Conservation (phyloP, 2,888 invertebrate species). For the Phaonia tiefii region DNA sequence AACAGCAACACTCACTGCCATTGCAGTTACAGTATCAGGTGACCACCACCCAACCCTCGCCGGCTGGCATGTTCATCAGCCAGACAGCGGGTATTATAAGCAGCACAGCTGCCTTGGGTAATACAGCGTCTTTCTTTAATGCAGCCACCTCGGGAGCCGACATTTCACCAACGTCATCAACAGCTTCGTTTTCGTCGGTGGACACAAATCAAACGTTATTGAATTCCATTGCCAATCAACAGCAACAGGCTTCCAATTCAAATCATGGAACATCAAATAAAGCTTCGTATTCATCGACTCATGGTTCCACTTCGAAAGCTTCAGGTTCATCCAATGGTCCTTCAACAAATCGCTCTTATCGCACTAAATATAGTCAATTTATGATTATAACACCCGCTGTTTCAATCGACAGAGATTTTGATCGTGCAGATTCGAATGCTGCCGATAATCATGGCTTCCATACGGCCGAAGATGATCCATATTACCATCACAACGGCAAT, state of each 20-base stretch:
- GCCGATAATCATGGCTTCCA: conserved; percentile 64
- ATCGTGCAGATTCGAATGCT: conserved; percentile 68
- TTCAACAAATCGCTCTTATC: conserved; percentile 72
- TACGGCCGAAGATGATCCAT: conserved; percentile 68
- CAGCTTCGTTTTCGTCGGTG: conserved; percentile 78
- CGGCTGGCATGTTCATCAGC: conserved; percentile 74
- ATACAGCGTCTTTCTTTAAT: conserved; percentile 69
- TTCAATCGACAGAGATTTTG: conserved; percentile 79
- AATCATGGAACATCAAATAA: conserved; percentile 33
- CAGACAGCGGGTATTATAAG: conserved; percentile 68
- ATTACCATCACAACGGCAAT: conserved; percentile 74
- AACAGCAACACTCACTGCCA: conserved; percentile 72
- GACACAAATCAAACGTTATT: conserved; percentile 78
- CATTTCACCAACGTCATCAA: conserved; percentile 75
- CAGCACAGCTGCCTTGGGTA: conserved; percentile 72
- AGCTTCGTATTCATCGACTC: conserved; percentile 53
- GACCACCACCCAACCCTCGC: conserved; percentile 76
- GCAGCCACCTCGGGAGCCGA: conserved; percentile 71
- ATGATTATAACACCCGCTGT: conserved; percentile 80
- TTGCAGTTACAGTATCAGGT: conserved; percentile 74
- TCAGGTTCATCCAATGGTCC: conserved; percentile 61
- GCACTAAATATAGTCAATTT: conserved; percentile 78
- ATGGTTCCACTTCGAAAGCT: conserved; percentile 51
- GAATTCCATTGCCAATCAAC: conserved; percentile 73
- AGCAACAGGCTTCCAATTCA: conserved; percentile 52